A percentile compares a stretch with the other conserved stretches of the same genome.
phyloP scores from a whole-genome alignment of 2,113 vertebrate genomes.

The Leptodactylus fuscus region DNA sequence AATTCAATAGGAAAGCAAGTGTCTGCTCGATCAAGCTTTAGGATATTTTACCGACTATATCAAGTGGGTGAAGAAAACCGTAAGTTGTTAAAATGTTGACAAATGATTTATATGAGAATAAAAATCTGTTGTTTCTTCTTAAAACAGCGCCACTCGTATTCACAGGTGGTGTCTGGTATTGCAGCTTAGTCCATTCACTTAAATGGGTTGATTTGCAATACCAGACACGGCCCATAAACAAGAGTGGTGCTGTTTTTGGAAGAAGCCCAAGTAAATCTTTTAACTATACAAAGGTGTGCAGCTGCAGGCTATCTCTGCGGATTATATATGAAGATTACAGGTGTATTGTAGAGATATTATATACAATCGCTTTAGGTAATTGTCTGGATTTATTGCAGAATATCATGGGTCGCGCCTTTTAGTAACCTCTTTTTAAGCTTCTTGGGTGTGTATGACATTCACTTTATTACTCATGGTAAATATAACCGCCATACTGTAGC shows the following conservation, averaged over 20 bases:
- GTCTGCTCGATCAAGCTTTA: conserved; percentile 70
- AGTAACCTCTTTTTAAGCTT: background rate
- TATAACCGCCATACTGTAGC: background rate
- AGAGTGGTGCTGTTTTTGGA: background rate
- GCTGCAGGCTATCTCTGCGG: background rate
- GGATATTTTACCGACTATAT: conserved; percentile 72
- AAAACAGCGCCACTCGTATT: background rate
- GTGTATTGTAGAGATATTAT: background rate
- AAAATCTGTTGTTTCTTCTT: too few relatives aligned
- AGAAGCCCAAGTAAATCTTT: background rate
- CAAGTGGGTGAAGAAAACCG: conserved; percentile 73
- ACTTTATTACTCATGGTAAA: background rate
- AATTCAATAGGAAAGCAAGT: conserved; percentile 72
- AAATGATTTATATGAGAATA: background rate
- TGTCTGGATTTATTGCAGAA: background rate
- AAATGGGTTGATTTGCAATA: background rate
- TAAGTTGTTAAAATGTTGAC: conserved; percentile 63
- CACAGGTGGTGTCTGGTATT: background rate
- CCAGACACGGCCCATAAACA: background rate
- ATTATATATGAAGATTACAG: background rate
- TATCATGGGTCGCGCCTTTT: background rate
- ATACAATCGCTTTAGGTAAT: background rate
- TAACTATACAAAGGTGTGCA: background rate
- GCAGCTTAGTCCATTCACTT: background rate
- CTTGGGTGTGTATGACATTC: conserved; percentile 24